These are phyloP conservation scores for Emydura subglobosa DNA, from an alignment of 2,113 vertebrate species.

Conservation along the genomic window DNA sequence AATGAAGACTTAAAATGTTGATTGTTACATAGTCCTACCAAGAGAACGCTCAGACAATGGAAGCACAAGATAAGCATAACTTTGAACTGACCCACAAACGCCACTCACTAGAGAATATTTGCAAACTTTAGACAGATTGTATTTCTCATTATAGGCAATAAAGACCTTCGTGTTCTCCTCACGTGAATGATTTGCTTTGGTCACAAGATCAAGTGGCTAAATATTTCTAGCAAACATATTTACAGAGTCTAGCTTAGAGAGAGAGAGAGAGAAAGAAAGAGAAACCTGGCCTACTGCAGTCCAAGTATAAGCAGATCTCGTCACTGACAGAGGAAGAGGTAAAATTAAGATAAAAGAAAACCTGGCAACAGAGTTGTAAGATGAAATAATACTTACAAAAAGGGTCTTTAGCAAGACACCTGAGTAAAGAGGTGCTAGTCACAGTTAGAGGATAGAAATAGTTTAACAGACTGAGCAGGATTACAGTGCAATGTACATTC, in stretches of 20 bases:
- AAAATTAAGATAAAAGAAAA: slow-evolving; percentile 8
- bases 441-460: not conserved
- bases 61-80: slow-evolving; percentile 24
- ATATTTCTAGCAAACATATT: slow-evolving; percentile 64
- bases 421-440: not conserved
- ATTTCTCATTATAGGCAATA: slow-evolving; percentile 73
- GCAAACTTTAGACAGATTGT: slow-evolving; percentile 48
- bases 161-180: slow-evolving; percentile 57
- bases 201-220: slow-evolving; percentile 51
- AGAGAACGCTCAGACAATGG: not conserved
- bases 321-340: not conserved
- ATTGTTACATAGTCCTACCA: slow-evolving; percentile 27
- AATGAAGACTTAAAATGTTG: slow-evolving; percentile 45
- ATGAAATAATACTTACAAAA: not conserved
- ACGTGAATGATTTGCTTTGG: slow-evolving; percentile 54
- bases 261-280: slow-evolving; percentile 39
- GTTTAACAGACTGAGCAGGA: not conserved
- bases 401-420: not conserved
- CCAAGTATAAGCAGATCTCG: slow-evolving; percentile 8
- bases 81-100: slow-evolving; percentile 66
- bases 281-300: slow-evolving; percentile 14
- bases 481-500: not conserved
- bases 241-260: slow-evolving; percentile 50
- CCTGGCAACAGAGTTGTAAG: not conserved
- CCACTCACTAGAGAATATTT: slow-evolving; percentile 27